Evolutionary conservation across 1,140 invertebrate genomes (phyloP).

Genomic region (Drosophila seguyi): DNA sequence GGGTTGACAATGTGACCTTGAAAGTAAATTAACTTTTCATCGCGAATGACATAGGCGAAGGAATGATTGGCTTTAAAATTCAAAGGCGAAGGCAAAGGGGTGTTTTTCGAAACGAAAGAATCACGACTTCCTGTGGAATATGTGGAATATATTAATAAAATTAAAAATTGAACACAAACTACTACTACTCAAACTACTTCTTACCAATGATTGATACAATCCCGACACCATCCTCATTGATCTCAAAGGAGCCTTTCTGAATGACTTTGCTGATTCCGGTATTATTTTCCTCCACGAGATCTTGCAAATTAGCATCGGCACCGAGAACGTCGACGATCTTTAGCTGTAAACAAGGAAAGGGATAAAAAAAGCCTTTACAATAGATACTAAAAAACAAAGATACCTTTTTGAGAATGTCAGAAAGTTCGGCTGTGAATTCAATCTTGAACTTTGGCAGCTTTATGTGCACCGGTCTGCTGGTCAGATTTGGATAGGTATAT

Average conservation of each 20-base stretch:
- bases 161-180: too few species aligned
- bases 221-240: not conserved
- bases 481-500: not conserved
- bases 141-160: not conserved
- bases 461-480: not conserved
- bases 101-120: not conserved
- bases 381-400: not conserved
- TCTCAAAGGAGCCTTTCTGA: not conserved
- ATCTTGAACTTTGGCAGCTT: constrained; percentile 3
- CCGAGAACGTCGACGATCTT: not conserved
- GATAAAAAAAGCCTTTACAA: not conserved
- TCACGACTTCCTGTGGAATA: not conserved
- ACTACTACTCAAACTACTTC: too few species aligned
- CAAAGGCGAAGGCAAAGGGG: not conserved
- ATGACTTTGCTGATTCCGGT: not conserved
- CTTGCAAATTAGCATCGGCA: not conserved
- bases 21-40: not conserved
- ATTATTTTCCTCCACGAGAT: not conserved
- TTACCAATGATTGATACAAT: not conserved
- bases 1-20: not conserved
- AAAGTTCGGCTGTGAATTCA: not conserved
- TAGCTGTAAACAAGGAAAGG: not conserved
- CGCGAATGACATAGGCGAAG: not conserved
- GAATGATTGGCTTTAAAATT: not conserved
- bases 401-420: not conserved